Evolutionary conservation across 2,888 invertebrate genomes (phyloP), one percentile per base, ranked within the genome.

Genomic region (Melinopterus prodromus): DNA sequence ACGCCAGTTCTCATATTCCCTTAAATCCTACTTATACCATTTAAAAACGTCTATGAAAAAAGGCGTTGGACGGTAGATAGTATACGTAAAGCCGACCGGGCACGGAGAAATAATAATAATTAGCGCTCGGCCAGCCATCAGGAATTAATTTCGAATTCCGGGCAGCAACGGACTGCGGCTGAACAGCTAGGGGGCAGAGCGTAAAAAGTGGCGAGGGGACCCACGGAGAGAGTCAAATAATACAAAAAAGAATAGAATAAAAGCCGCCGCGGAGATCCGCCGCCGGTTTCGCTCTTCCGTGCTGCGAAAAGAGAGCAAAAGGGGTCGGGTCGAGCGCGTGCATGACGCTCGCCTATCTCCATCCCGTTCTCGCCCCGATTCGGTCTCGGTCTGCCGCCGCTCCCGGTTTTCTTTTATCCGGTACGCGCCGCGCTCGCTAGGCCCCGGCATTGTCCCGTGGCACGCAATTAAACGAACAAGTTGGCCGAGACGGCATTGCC

Each of bases 401-500:
- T 53, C 53, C 53, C 53, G 53, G 53, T 53, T 53, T 53, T 53
- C 53, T 53, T 53, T 53, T 53, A 53, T 53, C 53, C 53, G 53
- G 53, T 74, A 74, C 74, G 74, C 37, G n/a, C n/a, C 36, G 37
- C 74, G 74, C 74, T 12, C 36, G 36, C 15, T 35, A n/a, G 36
- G 35, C 36, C 36, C 36, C 36, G n/a, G 35, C 74, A 74, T 74
- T 74, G 74, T 74, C 74, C 74, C 74, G 74, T 74, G 74, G 74
- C 74, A 74, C 74, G 74, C 74, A 74, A 74, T 74, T 74, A 74
- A 74, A 74, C 36, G 74, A 74, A 37, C 74, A 74, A 26, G 74
- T 74, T 74, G 36, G 74, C 74, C 36, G 74, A 26, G 74, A 74
- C 74, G 53, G 53, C 53, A 9, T 53, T 53, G 53, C 53, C 53